A percentile compares a stretch with the other conserved stretches of the same genome.
Conservation (phyloP, 2,113 vertebrate genomes). For the Mixornis gularis region DNA sequence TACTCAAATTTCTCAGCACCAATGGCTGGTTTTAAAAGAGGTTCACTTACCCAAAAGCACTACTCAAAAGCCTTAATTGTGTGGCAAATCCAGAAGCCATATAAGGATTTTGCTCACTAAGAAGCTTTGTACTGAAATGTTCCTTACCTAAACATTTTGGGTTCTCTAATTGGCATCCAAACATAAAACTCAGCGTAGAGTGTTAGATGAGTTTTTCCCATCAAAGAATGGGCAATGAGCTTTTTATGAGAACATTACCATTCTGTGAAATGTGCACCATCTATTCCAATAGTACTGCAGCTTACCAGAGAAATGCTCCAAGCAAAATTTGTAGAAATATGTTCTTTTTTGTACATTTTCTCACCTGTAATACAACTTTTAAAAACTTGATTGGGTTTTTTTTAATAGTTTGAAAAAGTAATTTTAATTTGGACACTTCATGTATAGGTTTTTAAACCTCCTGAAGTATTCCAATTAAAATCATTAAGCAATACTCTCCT, state of each 20-base stretch:
- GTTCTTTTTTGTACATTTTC: background rate
- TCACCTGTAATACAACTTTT: background rate
- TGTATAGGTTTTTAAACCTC: background rate
- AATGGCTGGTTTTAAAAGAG: slow-evolving; percentile 16
- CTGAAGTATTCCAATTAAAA: background rate
- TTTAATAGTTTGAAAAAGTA: background rate
- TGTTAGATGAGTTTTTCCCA: background rate
- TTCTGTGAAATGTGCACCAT: background rate
- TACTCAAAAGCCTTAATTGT: slow-evolving; percentile 39
- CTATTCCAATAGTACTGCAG: background rate
- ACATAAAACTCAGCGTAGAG: background rate
- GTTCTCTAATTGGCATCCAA: slow-evolving; percentile 36
- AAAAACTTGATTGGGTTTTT: background rate
- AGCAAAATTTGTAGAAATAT: background rate
- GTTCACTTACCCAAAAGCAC: slow-evolving; percentile 3
- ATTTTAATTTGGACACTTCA: background rate
- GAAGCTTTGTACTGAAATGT: slow-evolving; percentile 10
- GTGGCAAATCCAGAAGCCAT: slow-evolving; percentile 6
- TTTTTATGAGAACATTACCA: background rate
- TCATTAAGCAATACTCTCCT: background rate
- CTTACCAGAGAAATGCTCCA: background rate
- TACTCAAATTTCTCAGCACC: slow-evolving; percentile 44
- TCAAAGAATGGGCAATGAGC: background rate
- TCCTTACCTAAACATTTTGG: slow-evolving; percentile 47
- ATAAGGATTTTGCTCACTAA: slow-evolving; percentile 19